Evolutionary conservation across 1,140 invertebrate species (phyloP).

Genomic region (Calycopis cecrops): DNA sequence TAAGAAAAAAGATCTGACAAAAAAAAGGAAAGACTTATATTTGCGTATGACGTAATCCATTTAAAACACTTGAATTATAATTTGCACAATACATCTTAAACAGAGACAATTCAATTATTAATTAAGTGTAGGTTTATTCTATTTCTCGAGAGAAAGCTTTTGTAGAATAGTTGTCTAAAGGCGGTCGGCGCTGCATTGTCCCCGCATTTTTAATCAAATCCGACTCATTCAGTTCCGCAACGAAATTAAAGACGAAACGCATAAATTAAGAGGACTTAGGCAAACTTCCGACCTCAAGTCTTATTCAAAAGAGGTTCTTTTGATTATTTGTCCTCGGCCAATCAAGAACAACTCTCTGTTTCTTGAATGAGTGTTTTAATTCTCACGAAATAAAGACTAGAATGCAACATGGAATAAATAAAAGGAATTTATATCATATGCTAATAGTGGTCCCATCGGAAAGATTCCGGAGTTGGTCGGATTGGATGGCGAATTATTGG

Average conservation of each 20-base stretch:
- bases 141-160: constrained; percentile 31
- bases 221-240: constrained; percentile 34
- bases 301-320: constrained; percentile 47
- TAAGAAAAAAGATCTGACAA: too few relatives aligned
- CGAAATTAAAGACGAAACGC: constrained; percentile 56
- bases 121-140: constrained; percentile 17
- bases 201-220: constrained; percentile 53
- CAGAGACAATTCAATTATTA: constrained; percentile 15
- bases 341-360: constrained; percentile 20
- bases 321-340: constrained; percentile 32
- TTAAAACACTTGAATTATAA: too few relatives aligned
- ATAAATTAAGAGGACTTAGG: constrained; percentile 59
- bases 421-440: constrained; percentile 36
- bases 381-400: constrained; percentile 2
- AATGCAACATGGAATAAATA: constrained; percentile 25
- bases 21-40: too few relatives aligned
- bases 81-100: not conserved
- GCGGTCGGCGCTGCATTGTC: constrained; percentile 37
- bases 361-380: constrained; percentile 15
- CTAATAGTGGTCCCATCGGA: constrained; percentile 53
- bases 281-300: constrained; percentile 44
- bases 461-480: constrained; percentile 49
- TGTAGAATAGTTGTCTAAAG: constrained; percentile 26
- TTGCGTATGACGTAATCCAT: too few relatives aligned
- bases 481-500: constrained; percentile 60